phyloP scores from a whole-genome alignment of 2,113 vertebrate species.

The Nerophis ophidion region DNA sequence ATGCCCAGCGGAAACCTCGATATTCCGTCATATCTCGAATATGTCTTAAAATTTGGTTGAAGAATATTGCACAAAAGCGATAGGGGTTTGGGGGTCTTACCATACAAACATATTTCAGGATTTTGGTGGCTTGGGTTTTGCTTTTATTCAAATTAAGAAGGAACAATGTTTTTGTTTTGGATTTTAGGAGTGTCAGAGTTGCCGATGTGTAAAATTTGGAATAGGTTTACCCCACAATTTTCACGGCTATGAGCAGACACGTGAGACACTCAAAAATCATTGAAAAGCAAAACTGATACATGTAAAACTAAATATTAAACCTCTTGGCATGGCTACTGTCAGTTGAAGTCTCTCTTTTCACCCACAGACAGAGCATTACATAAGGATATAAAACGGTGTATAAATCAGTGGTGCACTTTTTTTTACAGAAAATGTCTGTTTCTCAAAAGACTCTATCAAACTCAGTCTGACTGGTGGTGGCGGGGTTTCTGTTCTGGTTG shows the following conservation, averaged over 20 bases:
- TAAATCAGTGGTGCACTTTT: too few species aligned
- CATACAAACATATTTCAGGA: not conserved
- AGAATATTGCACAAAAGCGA: not conserved
- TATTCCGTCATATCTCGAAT: constrained; percentile 1
- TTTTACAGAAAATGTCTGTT: not conserved
- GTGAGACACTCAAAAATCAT: not conserved
- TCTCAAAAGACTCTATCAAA: constrained; percentile 87
- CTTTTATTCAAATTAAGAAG: not conserved
- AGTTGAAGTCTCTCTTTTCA: too few species aligned
- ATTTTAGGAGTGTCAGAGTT: not conserved
- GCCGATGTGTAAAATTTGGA: not conserved
- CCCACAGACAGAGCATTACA: too few species aligned
- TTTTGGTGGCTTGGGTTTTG: not conserved
- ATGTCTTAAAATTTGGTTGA: not conserved
- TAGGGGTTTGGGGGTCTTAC: not conserved
- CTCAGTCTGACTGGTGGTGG: constrained; percentile 91
- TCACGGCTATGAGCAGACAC: not conserved
- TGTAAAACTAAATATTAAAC: too few species aligned
- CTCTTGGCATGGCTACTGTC: too few species aligned
- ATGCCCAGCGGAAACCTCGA: too few species aligned
- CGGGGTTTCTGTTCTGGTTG: constrained; percentile 89
- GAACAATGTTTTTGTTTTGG: not conserved
- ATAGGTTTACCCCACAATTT: too few species aligned
- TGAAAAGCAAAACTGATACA: not conserved
- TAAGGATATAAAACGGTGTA: too few species aligned